phyloP scores from a whole-genome alignment of 37 sponge, comb jelly and placozoan species.

The Lycopodina hypogea region DNA sequence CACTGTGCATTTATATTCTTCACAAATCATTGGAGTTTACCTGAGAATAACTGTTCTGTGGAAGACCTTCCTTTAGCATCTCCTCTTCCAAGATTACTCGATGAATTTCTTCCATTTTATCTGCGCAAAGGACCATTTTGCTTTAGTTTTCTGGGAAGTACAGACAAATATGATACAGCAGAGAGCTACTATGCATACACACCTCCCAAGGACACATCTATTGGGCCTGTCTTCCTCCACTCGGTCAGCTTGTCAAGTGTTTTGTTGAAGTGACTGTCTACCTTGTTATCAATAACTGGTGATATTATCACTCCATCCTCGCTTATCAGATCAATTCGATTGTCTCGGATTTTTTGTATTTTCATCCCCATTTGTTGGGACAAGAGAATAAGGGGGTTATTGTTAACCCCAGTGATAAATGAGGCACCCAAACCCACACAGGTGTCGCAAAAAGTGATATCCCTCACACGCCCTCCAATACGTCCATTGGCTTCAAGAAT shows the following conservation, averaged over 20 bases:
- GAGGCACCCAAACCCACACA: slow-evolving; percentile 76
- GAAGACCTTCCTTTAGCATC: not conserved
- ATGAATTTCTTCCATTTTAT: slow-evolving; percentile 24
- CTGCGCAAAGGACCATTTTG: not conserved
- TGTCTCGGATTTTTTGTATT: slow-evolving; percentile 53
- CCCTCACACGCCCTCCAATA: slow-evolving; percentile 79
- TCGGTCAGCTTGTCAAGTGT: slow-evolving; percentile 73
- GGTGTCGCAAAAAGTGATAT: slow-evolving; percentile 58
- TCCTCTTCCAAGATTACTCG: slow-evolving; percentile 6
- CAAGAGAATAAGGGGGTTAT: slow-evolving; percentile 77
- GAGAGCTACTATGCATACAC: not conserved
- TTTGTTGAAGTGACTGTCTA: slow-evolving; percentile 74
- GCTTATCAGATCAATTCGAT: slow-evolving; percentile 66
- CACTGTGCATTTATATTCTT: too few relatives aligned
- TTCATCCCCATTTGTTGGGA: slow-evolving; percentile 57
- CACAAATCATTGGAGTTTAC: too few relatives aligned
- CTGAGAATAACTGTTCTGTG: too few relatives aligned
- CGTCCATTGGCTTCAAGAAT: slow-evolving; percentile 66
- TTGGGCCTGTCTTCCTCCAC: slow-evolving; percentile 47
- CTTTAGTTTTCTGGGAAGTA: too few relatives aligned
- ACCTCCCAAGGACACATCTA: slow-evolving; percentile 63
- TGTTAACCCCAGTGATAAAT: slow-evolving; percentile 82
- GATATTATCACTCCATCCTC: slow-evolving; percentile 50
- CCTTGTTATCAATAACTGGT: slow-evolving; percentile 35
- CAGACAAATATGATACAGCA: not conserved